Evolutionary conservation across 2,888 invertebrate species (phyloP), one percentile per base, ranked within the genome.

Genomic region (Elysia crispata): DNA sequence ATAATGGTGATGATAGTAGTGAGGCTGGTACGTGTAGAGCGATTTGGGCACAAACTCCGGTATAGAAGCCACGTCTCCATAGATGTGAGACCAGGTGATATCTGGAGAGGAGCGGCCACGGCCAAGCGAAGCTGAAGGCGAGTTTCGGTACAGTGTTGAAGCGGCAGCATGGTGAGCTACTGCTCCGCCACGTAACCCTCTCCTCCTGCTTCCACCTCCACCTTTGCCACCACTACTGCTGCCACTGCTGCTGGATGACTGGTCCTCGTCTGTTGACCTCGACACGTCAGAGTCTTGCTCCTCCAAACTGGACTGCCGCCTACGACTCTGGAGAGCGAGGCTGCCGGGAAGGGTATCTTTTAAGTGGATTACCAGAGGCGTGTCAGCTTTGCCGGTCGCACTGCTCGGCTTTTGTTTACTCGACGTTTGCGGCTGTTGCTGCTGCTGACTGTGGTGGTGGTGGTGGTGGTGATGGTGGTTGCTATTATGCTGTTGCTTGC

Each of bases 301-400:
- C 41, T 41, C 86, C 18, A 84, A 82, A 60, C 85, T 85, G 76
- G 83, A 85, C 80, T 87, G 87, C 77, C 85, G 85, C 31, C 74
- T n/a, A 73, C 87, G 85, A 66, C 41, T 41, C 41, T 41, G 41
- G 41, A 41, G 41, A 41, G 41, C 41, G 5, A 41, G 41, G 11
- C 41, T 41, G 41, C 86, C 86, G 64, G 86, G 85, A 54, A 90
- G 70, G 0, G 88, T 87, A 78, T 90, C 90, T 76, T 88, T 88
- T 60, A 90, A 82, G 76, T 88, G 88, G 62, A 90, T 89, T 20
- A 90, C 88, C 76, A 90, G 89, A 13, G 90, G 90, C 6, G 87
- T 87, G 69, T 89, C 89, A 33, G 89, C 84, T 72, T 89, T 87
- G 33, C 81, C 41, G 41, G 41, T 11, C 3, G 41, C 41, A 41